Base-by-base conservation (phyloP, 2,888 invertebrate genomes). In the Lasioglossum pauxillum region DNA sequence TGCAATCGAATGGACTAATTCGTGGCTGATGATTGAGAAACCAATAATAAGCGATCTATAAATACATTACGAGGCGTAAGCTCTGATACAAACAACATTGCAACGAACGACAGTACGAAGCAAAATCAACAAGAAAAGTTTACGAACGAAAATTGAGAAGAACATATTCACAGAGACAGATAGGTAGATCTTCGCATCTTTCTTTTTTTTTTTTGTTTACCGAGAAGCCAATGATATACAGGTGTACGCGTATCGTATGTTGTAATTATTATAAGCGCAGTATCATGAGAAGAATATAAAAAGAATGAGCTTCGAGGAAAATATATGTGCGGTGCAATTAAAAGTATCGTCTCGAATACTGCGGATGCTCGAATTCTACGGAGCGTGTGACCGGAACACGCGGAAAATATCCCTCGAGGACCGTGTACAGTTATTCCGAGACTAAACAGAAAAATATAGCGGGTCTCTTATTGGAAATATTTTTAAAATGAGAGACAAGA, bases 41-140 rank as follows among this genome's bases (percentile, higher is more conserved):
- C 60, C 80, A 83, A 90, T 88, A 91, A 88, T 92, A 93, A 94
- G 93, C 94, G 94, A 95, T 94, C 93, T 94, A 95, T 95, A 95
- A 95, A 95, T 95, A 95, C 94, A 95, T 92, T 94, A 95, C 94
- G 95, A 94, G 94, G 94, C 94, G 93, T 94, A 95, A 95, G 94
- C 95, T 95, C 94, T 91, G 92, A 88, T 90, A 93, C 92, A 92
- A 90, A 93, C 93, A 93, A 94, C 93, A 94, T 93, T 93, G 94
- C 94, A 92, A 93, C 91, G 92, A 89, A 93, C 91, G 91, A 94
- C 90, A 93, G 88, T 92, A 92, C 90, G 89, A 94, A 94, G 94
- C 94, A 85, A 91, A 92, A 92, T 81, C 71, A 89, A 86, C 74
- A 84, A 75, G 53, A 75, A 86, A 83, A 74, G 73, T 84, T 80